Conservation (phyloP, 2,888 invertebrate genomes). For the Zootermopsis nevadensis region DNA sequence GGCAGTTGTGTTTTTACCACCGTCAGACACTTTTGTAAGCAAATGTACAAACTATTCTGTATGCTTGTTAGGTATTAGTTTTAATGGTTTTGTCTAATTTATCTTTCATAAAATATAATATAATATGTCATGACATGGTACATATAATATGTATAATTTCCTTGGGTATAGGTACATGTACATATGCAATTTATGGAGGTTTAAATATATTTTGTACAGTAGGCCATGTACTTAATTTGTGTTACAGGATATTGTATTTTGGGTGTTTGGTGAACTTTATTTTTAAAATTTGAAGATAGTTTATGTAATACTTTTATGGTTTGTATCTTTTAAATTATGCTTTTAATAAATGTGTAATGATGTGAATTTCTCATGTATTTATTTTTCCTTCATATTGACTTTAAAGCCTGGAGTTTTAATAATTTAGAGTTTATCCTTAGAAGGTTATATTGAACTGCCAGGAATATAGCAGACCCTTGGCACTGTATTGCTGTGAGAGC, state of each 20-base stretch:
- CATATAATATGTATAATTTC: not conserved
- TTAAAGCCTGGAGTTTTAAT: no score
- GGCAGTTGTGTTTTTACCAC: no score
- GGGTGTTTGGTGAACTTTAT: not conserved
- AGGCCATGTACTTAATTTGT: not conserved
- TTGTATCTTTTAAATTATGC: not conserved
- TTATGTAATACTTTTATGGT: not conserved
- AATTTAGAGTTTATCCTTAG: no score
- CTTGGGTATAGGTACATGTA: not conserved
- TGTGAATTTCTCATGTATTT: no score
- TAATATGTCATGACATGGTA: not conserved
- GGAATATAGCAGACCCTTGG: no score
- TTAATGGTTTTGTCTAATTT: not conserved
- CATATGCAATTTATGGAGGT: not conserved
- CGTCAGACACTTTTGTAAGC: no score
- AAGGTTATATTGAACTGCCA: no score
- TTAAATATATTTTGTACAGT: not conserved
- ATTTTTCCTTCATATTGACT: no score
- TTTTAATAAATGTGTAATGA: not conserved
- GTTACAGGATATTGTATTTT: not conserved
- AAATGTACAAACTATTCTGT: no score
- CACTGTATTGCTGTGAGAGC: no score
- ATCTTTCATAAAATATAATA: not conserved
- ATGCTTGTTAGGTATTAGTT: no score
- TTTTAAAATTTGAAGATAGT: not conserved